These are phyloP conservation scores for Cephonodes hylas DNA, from an alignment of 2,888 invertebrate species.

Conservation along the genomic window DNA sequence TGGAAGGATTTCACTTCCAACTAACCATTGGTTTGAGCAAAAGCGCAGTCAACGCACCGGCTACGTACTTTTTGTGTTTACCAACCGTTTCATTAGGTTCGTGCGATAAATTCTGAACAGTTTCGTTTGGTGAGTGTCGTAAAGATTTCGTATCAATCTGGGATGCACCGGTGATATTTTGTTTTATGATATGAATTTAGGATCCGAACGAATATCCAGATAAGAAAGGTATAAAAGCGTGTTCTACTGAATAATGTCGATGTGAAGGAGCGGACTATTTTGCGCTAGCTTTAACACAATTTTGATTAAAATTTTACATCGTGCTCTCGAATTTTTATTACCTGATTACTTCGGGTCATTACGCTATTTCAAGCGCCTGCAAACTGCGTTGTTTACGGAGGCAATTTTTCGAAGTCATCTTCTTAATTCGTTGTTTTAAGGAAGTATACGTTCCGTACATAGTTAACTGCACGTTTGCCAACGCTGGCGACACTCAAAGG, in stretches of 20 bases:
- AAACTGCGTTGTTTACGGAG: constrained; percentile 12
- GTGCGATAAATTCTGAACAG: constrained; percentile 39
- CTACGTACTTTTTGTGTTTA: constrained; percentile 28
- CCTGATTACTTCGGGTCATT: constrained; percentile 28
- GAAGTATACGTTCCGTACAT: constrained; percentile 28
- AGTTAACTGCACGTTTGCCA: constrained; percentile 58
- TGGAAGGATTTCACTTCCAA: constrained; percentile 68
- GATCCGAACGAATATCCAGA: background rate
- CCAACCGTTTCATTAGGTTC: constrained; percentile 24
- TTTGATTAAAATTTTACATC: constrained; percentile 33
- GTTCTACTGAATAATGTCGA: constrained; percentile 13
- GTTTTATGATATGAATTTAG: constrained; percentile 1
- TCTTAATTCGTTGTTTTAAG: background rate
- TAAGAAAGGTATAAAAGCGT: background rate
- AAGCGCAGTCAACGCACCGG: constrained; percentile 44
- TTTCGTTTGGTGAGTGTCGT: background rate
- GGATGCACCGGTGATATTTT: background rate
- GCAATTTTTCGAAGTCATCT: constrained; percentile 14
- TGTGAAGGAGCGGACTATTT: constrained; percentile 17
- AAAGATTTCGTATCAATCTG: background rate
- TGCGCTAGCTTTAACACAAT: constrained; percentile 25
- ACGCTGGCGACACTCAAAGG: constrained; percentile 63
- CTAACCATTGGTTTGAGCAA: constrained; percentile 62
- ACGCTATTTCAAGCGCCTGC: constrained; percentile 16
- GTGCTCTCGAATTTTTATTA: constrained; percentile 30